A percentile compares a stretch with the other conserved stretches of the same genome.
phyloP scores from a whole-genome alignment of 2,888 invertebrate species.

The Sussaba pulchella region DNA sequence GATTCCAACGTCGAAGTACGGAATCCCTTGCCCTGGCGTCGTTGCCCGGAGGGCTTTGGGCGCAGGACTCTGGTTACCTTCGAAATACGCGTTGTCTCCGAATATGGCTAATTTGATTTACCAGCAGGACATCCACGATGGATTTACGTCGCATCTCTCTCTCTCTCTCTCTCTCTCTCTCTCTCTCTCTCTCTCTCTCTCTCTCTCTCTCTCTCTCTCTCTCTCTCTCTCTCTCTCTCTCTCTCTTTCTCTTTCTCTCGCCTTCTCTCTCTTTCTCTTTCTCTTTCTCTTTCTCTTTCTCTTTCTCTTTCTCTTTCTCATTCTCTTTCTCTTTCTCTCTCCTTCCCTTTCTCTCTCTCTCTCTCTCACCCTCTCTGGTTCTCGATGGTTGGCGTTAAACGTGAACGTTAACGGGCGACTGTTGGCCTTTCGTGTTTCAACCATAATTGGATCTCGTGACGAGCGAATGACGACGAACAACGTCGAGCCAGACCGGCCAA shows the following conservation, averaged over 20 bases:
- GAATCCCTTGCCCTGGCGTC: conserved; percentile 8
- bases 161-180: conserved; percentile 38
- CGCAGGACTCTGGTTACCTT: background rate
- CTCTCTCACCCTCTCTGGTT: conserved; percentile 40
- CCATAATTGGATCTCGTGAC: conserved; percentile 81
- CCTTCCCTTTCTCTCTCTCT: conserved; percentile 14
- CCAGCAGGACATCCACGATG: conserved; percentile 64
- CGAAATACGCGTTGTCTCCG: conserved; percentile 81
- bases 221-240: conserved; percentile 44
- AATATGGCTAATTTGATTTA: conserved; percentile 81
- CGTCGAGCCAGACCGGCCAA: conserved; percentile 71
- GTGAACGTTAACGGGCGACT: conserved; percentile 71
- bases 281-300: conserved; percentile 36
- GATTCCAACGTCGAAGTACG: conserved; percentile 51
- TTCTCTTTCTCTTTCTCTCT: conserved; percentile 42
- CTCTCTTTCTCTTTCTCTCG: conserved; percentile 15
- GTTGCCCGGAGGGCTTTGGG: conserved; percentile 70
- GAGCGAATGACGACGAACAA: conserved; percentile 78
- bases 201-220: conserved; percentile 41
- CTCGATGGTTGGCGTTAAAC: background rate
- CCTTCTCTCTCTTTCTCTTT: conserved; percentile 40
- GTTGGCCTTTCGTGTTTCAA: conserved; percentile 79
- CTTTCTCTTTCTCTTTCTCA: conserved; percentile 22
- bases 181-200: conserved; percentile 18
- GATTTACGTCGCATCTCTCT: background rate